A percentile compares a stretch with the other conserved stretches of the same genome.
Conservation (phyloP, 1,140 invertebrate genomes). For the Drosophila novamexicana region DNA sequence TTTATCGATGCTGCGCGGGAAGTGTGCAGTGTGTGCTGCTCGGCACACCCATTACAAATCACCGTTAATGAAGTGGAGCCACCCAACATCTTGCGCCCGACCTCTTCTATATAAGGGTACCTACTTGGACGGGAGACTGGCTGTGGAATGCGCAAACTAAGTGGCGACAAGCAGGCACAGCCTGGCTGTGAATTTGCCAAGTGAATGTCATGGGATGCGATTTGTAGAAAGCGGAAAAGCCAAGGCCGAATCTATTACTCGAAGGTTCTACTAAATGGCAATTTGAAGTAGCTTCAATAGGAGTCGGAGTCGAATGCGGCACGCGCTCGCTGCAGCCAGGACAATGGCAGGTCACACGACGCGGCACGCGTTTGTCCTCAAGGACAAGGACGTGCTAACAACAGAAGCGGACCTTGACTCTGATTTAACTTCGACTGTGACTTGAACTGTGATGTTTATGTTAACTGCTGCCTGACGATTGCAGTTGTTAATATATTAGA, state of each 20-base stretch:
- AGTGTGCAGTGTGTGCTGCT: neutral
- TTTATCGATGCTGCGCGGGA: slow-evolving; percentile 42
- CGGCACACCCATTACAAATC: slow-evolving; percentile 71
- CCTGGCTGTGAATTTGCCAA: neutral
- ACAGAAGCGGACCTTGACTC: slow-evolving; percentile 1
- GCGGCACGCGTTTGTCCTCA: slow-evolving; percentile 26
- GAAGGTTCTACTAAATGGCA: slow-evolving; percentile 8
- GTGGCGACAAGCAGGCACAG: neutral
- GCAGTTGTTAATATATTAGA: slow-evolving; percentile 11
- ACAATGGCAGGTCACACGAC: slow-evolving; percentile 42
- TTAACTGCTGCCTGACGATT: slow-evolving; percentile 10
- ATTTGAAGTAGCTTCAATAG: slow-evolving; percentile 27
- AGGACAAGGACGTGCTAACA: slow-evolving; percentile 31
- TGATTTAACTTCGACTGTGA: slow-evolving; percentile 1
- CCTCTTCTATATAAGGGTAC: slow-evolving; percentile 5
- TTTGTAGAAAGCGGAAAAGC: slow-evolving; percentile 15
- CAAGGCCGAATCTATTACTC: slow-evolving; percentile 2
- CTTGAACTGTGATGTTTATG: neutral
- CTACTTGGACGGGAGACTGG: neutral
- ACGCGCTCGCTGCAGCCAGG: slow-evolving; percentile 18
- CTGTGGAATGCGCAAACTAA: slow-evolving; percentile 27
- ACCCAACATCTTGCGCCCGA: neutral
- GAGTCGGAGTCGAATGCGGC: slow-evolving; percentile 38
- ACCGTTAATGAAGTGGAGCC: slow-evolving; percentile 61
- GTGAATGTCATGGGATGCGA: neutral